phyloP scores from a whole-genome alignment of 2,113 vertebrate genomes.

The Delphinus delphis region DNA sequence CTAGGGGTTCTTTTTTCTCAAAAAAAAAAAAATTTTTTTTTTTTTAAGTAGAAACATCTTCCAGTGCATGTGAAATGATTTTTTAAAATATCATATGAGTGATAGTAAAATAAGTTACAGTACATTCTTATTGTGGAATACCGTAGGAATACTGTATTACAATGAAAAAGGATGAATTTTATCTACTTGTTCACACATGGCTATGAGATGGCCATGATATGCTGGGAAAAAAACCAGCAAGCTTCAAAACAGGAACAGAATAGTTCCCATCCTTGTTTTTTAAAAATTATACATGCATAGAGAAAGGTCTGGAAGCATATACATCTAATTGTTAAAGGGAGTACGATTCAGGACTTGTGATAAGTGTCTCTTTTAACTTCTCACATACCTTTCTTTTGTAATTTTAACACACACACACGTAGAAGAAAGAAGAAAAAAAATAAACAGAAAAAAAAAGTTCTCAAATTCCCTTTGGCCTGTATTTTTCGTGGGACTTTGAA shows the following conservation, averaged over 20 bases:
- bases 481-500: slow-evolving; percentile 19
- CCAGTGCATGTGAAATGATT: not conserved
- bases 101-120: not conserved
- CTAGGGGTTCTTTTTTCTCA: not conserved
- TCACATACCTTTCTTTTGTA: not conserved
- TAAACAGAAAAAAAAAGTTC: not conserved
- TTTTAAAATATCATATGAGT: not conserved
- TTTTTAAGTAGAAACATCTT: not conserved
- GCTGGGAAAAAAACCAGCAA: not conserved
- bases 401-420: not conserved
- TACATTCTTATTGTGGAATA: not conserved
- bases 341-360: not conserved
- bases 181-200: not conserved
- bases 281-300: not conserved
- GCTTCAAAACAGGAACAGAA: not conserved
- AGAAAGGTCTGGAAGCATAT: slow-evolving; percentile 21
- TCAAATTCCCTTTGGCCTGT: not conserved
- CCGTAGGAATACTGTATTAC: not conserved
- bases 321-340: not conserved
- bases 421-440: not conserved
- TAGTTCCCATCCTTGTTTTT: not conserved
- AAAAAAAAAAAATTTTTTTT: not conserved
- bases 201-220: not conserved
- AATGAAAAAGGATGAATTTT: not conserved
- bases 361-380: not conserved